phyloP scores from a whole-genome alignment of 2,888 invertebrate species.

The Schizotus pectinicornis region DNA sequence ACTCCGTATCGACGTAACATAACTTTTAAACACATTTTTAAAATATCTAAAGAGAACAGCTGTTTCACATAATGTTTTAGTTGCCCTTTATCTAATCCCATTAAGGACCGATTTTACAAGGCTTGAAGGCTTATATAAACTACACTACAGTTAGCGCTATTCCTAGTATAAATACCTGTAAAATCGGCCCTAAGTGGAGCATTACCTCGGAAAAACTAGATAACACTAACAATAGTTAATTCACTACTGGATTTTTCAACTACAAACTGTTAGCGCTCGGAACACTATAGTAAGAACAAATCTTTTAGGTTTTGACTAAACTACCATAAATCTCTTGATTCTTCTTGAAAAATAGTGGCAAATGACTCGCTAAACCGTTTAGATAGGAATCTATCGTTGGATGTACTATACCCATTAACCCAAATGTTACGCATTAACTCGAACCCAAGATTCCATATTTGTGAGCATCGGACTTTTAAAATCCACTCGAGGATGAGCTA shows the following conservation, averaged over 20 bases:
- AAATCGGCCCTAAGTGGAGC: too few relatives aligned
- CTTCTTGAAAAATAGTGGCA: slow-evolving; percentile 2
- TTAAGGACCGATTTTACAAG: too few relatives aligned
- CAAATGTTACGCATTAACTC: slow-evolving; percentile 4
- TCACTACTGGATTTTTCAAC: neutral
- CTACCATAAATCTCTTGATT: slow-evolving; percentile 2
- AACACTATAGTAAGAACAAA: slow-evolving; percentile 1
- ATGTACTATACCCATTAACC: slow-evolving; percentile 3
- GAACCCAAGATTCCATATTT: slow-evolving; percentile 3
- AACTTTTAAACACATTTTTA: too few relatives aligned
- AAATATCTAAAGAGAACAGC: too few relatives aligned
- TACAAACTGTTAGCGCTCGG: too few relatives aligned
- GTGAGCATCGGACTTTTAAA: slow-evolving; percentile 5
- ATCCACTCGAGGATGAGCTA: slow-evolving; percentile 3
- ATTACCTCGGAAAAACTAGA: neutral
- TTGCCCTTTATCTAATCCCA: too few relatives aligned
- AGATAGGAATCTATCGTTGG: slow-evolving; percentile 5
- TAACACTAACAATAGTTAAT: slow-evolving; percentile 4
- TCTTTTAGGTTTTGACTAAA: slow-evolving; percentile 4
- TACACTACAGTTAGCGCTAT: too few relatives aligned
- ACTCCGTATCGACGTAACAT: too few relatives aligned
- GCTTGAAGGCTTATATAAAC: too few relatives aligned
- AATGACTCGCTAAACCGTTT: slow-evolving; percentile 3
- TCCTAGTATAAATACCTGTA: too few relatives aligned
- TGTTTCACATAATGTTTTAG: too few relatives aligned